A percentile compares a stretch with the other conserved stretches of the same genome.
Conservation (phyloP, 1,140 invertebrate genomes). For the Drosophila pandora region DNA sequence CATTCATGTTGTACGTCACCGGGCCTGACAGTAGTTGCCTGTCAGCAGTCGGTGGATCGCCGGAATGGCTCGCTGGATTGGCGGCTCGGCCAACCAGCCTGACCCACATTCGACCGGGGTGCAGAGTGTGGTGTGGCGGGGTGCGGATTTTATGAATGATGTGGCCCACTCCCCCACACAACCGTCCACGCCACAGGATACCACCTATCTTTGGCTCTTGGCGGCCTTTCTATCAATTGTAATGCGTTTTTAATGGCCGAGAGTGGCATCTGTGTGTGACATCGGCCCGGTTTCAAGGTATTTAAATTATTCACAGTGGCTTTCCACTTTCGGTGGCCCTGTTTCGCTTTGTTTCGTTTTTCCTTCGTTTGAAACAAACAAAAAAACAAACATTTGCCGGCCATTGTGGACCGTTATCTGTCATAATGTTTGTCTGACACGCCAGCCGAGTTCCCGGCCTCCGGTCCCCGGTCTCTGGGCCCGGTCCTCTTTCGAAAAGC, state of each 20-base stretch:
- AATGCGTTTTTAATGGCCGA: slow-evolving; percentile 79
- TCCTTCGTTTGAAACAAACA: slow-evolving; percentile 46
- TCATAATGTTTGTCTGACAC: slow-evolving; percentile 73
- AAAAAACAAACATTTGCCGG: slow-evolving; percentile 52
- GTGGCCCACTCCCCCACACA: slow-evolving; percentile 31
- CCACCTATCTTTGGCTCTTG: slow-evolving; percentile 15
- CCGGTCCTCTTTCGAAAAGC: background rate
- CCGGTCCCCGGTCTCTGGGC: background rate
- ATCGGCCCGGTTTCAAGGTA: slow-evolving; percentile 55
- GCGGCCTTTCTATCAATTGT: slow-evolving; percentile 64
- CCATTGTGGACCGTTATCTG: slow-evolving; percentile 71
- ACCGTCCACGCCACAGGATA: background rate
- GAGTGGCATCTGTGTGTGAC: slow-evolving; percentile 73
- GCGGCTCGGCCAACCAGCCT: slow-evolving; percentile 33
- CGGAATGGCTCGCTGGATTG: background rate
- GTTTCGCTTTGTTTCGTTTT: slow-evolving; percentile 32
- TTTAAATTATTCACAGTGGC: slow-evolving; percentile 77
- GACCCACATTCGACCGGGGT: slow-evolving; percentile 61
- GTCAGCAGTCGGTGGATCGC: slow-evolving; percentile 51
- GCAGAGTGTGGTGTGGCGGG: slow-evolving; percentile 18
- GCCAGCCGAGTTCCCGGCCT: slow-evolving; percentile 36
- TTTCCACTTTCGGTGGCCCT: slow-evolving; percentile 20
- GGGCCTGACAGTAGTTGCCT: slow-evolving; percentile 70
- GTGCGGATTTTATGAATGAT: slow-evolving; percentile 74
- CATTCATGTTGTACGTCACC: slow-evolving; percentile 57